Base-by-base conservation (phyloP, 2,888 invertebrate genomes). In the Bursaphelenchus okinawaensis region DNA sequence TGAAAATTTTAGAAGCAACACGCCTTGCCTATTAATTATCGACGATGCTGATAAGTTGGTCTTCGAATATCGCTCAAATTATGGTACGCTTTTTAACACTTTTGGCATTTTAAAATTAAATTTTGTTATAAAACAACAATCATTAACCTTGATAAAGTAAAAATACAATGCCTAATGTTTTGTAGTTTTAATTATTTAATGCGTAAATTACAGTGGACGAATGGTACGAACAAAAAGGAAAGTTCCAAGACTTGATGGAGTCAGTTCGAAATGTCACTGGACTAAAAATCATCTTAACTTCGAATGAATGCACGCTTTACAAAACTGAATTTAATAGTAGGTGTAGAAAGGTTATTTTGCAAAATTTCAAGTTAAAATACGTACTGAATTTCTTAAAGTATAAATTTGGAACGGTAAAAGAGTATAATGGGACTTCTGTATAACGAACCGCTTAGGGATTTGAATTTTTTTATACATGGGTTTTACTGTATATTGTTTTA, bases 31-130 rank as follows among this genome's bases (percentile, higher is more conserved):
- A 16, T 27, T 59, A 12, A 26, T 59, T 1, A 29, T 59, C 4
- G 60, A 59, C 52, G 60, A 59, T 23, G 50, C 60, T 8, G 60
- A 59, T 50, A 26, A 29, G n/a, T 50, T 59, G 50, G 12, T 59
- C n/a, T 19, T 59, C 23, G 60, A 59, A 22, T 52, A 59, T 24
- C 8, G 19, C 12, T 52, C 51, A 16, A 22, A 16, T 1, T n/a
- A 40, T 20, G 50, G 51, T 20, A 50, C n/a, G 23, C 16, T 8
- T 50, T 24, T 20, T 9, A 52, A 19, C 40, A 19, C 60, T 22
- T 20, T 20, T 19, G n/a, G n/a, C n/a, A 40, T 4, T 4, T 6
- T 1, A n/a, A 3, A 16, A 16, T 40, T 1, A 1, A n/a, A 40
- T 4, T 40, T 40, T 29, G 12, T 40, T 40, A 40, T n/a, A 40